A percentile compares a stretch with the other conserved stretches of the same genome.
Conservation (phyloP, 2,797 vertebrate species). For the Distichodus sexfasciatus region DNA sequence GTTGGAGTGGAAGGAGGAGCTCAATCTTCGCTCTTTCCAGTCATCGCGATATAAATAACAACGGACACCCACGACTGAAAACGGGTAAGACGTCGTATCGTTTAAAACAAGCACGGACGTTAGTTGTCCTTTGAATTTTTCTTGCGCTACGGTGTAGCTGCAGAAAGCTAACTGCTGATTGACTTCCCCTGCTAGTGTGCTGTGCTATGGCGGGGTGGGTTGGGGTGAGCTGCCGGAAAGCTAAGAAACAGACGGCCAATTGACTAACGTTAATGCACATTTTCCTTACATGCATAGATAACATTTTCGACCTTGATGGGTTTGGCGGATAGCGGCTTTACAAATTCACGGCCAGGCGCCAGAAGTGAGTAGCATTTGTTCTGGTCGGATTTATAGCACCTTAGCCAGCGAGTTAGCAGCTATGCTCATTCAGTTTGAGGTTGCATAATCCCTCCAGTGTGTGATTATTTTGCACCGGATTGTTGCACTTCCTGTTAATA, state of each 20-base stretch:
- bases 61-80: constrained; percentile 72
- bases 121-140: neutral
- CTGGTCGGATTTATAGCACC: constrained; percentile 1
- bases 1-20: constrained; percentile 62
- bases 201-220: constrained; percentile 3
- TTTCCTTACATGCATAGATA: neutral
- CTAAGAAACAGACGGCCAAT: constrained; percentile 49
- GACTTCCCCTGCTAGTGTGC: constrained; percentile 46
- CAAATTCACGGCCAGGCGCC: constrained; percentile 46
- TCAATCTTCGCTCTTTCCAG: constrained; percentile 66
- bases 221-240: constrained; percentile 10
- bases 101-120: neutral
- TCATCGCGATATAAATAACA: constrained; percentile 78
- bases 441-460: neutral
- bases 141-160: no score
- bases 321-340: constrained; percentile 23
- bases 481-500: neutral
- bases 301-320: neutral
- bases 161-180: constrained; percentile 62
- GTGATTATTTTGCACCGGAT: neutral
- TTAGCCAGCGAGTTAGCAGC: constrained; percentile 10
- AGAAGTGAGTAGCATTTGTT: constrained; percentile 12
- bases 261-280: neutral
- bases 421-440: neutral
- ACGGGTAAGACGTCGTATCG: constrained; percentile 66